A percentile compares a stretch with the other conserved stretches of the same genome.
phyloP scores from a whole-genome alignment of 2,888 invertebrate genomes.

The Pocota personata region DNA sequence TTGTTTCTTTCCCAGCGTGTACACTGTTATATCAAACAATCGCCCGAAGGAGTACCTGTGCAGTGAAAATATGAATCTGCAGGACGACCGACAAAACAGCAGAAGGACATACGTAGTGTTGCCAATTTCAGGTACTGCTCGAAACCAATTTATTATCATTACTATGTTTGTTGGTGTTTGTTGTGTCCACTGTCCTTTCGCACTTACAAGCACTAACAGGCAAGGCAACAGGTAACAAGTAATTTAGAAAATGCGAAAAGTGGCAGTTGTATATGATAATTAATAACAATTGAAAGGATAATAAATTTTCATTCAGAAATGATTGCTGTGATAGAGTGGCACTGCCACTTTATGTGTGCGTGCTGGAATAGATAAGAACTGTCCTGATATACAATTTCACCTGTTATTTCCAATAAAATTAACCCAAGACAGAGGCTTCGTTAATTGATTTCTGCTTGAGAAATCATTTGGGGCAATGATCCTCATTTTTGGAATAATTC shows the following conservation, averaged over 20 bases:
- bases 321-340: slow-evolving; percentile 24
- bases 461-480: neutral
- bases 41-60: slow-evolving; percentile 31
- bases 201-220: neutral
- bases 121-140: slow-evolving; percentile 15
- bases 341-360: neutral
- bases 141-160: slow-evolving; percentile 52
- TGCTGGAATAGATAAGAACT: neutral
- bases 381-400: neutral
- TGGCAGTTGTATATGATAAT: slow-evolving; percentile 11
- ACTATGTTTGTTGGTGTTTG: neutral
- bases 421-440: neutral
- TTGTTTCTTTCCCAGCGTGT: slow-evolving; percentile 14
- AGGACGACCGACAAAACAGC: neutral
- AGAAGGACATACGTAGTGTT: neutral
- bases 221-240: slow-evolving; percentile 31
- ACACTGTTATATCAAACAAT: slow-evolving; percentile 31
- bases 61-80: slow-evolving; percentile 12
- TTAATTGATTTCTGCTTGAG: slow-evolving; percentile 12
- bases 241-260: slow-evolving; percentile 38
- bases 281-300: slow-evolving; percentile 30
- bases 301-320: slow-evolving; percentile 37
- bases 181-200: slow-evolving; percentile 1
- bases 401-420: neutral
- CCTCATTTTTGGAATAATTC: neutral